phyloP scores from a whole-genome alignment of 2,888 invertebrate genomes.

The Matsumyia berberina region DNA sequence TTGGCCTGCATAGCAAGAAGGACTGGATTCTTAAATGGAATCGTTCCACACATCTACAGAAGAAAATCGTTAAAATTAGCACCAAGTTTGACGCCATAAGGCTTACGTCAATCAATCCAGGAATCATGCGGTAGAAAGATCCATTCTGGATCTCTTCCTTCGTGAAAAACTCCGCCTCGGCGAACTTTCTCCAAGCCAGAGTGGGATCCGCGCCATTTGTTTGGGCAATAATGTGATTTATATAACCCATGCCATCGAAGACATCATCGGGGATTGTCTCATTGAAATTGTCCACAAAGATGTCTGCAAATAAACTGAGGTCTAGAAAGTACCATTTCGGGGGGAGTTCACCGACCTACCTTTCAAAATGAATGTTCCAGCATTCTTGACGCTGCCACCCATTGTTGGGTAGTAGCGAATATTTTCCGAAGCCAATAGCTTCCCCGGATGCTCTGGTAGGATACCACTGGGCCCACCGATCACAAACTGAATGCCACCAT shows the following conservation, averaged over 20 bases:
- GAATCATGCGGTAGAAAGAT: constrained; percentile 84
- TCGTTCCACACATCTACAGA: constrained; percentile 80
- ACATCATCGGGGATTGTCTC: constrained; percentile 81
- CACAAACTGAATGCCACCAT: constrained; percentile 82
- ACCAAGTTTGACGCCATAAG: neutral
- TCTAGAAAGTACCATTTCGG: too few species aligned
- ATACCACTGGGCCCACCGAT: constrained; percentile 83
- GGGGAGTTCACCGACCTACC: constrained; percentile 62
- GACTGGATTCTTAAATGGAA: constrained; percentile 84
- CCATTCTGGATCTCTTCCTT: constrained; percentile 81
- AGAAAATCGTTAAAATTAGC: neutral
- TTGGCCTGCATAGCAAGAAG: constrained; percentile 80
- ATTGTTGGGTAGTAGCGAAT: constrained; percentile 79
- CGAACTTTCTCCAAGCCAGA: constrained; percentile 83
- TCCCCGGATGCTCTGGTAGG: constrained; percentile 82
- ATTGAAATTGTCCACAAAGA: constrained; percentile 82
- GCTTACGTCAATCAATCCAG: constrained; percentile 85
- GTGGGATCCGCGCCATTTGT: constrained; percentile 84
- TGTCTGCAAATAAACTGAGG: constrained; percentile 77
- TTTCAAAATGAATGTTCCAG: constrained; percentile 80
- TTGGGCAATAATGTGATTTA: constrained; percentile 80
- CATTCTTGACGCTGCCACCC: constrained; percentile 82
- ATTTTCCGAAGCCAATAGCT: constrained; percentile 77
- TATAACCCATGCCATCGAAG: constrained; percentile 79
- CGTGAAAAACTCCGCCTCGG: constrained; percentile 84